Evolutionary conservation across 2,113 vertebrate genomes (phyloP).

Genomic region (Poeciliopsis occidentalis): DNA sequence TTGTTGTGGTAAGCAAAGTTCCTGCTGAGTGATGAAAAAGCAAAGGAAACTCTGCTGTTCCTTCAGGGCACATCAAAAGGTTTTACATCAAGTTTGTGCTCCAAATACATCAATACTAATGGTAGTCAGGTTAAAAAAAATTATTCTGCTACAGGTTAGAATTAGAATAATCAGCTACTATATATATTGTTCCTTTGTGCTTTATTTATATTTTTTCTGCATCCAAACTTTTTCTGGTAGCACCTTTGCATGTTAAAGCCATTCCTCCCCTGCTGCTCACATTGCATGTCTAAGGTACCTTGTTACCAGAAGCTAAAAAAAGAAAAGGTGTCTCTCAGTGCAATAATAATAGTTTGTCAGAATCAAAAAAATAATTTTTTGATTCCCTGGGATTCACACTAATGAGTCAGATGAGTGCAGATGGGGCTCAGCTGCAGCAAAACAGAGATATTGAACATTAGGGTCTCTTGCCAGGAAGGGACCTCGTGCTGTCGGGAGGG

Average conservation of each 20-base stretch:
- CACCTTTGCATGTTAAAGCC: not conserved
- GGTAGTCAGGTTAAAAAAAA: no score
- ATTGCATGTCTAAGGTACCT: not conserved
- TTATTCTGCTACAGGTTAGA: no score
- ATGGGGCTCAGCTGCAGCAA: slow-evolving; percentile 59
- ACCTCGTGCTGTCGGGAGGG: slow-evolving; percentile 16
- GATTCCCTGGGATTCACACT: slow-evolving; percentile 24
- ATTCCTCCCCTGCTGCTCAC: not conserved
- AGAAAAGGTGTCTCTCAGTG: slow-evolving; percentile 45
- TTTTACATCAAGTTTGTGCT: no score
- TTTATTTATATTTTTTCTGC: not conserved
- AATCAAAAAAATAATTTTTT: slow-evolving; percentile 36
- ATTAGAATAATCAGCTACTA: not conserved
- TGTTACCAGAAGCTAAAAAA: slow-evolving; percentile 43
- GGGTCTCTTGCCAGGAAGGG: slow-evolving; percentile 42
- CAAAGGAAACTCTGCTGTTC: no score
- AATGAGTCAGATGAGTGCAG: slow-evolving; percentile 34
- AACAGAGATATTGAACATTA: slow-evolving; percentile 46
- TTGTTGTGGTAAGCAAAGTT: no score
- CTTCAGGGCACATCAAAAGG: no score
- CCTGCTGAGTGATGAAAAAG: no score
- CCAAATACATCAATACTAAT: no score
- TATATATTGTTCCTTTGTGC: not conserved
- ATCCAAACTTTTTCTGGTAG: not conserved
- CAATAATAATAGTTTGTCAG: slow-evolving; percentile 60